Evolutionary conservation across 2,113 vertebrate species (phyloP), one percentile per base, ranked within the genome.

Genomic region (Syngnathus typhle): DNA sequence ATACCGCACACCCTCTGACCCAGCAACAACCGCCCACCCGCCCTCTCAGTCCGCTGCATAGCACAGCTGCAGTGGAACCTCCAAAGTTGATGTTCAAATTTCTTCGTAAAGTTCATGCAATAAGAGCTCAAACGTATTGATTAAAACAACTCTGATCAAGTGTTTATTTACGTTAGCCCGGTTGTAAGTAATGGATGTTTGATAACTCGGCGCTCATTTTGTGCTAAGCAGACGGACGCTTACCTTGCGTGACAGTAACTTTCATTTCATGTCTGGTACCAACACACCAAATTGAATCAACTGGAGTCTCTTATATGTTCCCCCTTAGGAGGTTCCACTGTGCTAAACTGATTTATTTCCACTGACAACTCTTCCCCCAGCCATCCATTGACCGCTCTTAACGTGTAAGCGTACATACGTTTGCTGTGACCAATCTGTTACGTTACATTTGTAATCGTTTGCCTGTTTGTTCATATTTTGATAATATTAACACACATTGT

Each of bases 381-480:
- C 46, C 44, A 59, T 80, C 84, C 80, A 84, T 78, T 85, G 84
- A 83, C 83, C 70, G 74, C 79, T 86, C 82, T 90, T 91, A 89
- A 88, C 84, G 84, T 89, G 85, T 90, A 91, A 83, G 85, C 88
- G 84, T 90, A 90, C 85, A 91, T 90, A 91, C 75, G 83, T 88
- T 90, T 89, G 89, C 89, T 78, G 89, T 92, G 89, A 91, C 71
- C 85, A 84, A 86, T 88, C 79, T 80, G 51, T 80, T 73, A 84
- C 63, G 18, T 81, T 78, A 56, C 54, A 56, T 11, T 36, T 56
- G 4, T 32, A 32, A 36, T 56, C 65, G 75, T 81, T 88, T 74
- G 81, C 86, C 83, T 89, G 87, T 84, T 83, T 80, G 82, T 87
- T 87, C 74, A 76, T 82, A 81, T 89, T 91, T 91, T 88, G 76